Evolutionary conservation across 1,140 invertebrate genomes (phyloP), one percentile per base, ranked within the genome.

Genomic region (Philotrypesis tridentata): DNA sequence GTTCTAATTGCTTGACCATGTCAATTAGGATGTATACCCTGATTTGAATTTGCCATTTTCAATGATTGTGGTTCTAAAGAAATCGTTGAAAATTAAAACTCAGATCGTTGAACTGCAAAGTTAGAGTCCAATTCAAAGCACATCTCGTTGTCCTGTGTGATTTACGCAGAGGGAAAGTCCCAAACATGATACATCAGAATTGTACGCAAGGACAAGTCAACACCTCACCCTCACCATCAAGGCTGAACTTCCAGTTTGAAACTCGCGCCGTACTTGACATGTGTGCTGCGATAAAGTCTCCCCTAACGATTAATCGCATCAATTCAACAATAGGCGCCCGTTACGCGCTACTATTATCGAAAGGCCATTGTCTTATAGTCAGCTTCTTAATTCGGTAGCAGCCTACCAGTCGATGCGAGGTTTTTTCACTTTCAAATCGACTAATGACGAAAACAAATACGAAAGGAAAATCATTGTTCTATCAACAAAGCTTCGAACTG

Each of bases 291-390:
- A 55, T n/a, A 55, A 55, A 55, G 48, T 55, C 17, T 55, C 17
- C 48, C 48, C 48, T 17, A 55, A 17, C 68, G 31, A 70, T 70
- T 40, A 31, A 70, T 70, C 68, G 68, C 12, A 31, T 6, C 29
- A 31, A 70, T 70, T 33, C 68, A 70, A 70, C 68, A 70, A 70
- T 70, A 8, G 68, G 68, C 21, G 17, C 33, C 68, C 68, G 68
- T 70, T 70, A 70, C 63, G 27, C 8, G 25, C 63, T 2, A 25
- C 25, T 14, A 14, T 65, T 65, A 29, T n/a, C n/a, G 48, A 55
- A 55, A 55, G n/a, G 48, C 48, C 48, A 55, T 55, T 55, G 48
- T 55, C 14, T 55, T 55, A n/a, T n/a, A 55, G 48, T 55, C 48
- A 6, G 48, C 48, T 55, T 55, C 21, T 14, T 21, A 55, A 55